Evolutionary conservation across 2,888 invertebrate species (phyloP).

Genomic region (Thelaira solivaga): DNA sequence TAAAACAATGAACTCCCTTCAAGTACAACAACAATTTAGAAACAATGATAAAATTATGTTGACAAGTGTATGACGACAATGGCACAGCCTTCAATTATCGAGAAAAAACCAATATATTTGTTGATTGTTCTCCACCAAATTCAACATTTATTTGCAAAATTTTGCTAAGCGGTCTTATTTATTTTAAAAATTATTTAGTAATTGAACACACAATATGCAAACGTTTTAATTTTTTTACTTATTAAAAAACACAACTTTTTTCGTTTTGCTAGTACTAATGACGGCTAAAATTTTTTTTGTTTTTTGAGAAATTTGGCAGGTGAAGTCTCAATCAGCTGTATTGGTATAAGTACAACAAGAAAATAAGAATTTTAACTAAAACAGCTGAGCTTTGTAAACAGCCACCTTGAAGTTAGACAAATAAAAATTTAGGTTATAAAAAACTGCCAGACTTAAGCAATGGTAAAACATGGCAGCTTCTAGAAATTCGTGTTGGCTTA

Average conservation of each 20-base stretch:
- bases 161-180: neutral
- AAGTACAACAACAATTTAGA: constrained; percentile 16
- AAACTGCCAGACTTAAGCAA: too few relatives aligned
- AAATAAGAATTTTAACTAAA: too few relatives aligned
- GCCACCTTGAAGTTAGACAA: neutral
- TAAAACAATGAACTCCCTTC: constrained; percentile 7
- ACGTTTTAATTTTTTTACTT: constrained; percentile 4
- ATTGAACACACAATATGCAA: constrained; percentile 30
- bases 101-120: constrained; percentile 40
- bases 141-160: neutral
- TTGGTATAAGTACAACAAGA: neutral
- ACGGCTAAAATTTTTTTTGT: constrained; percentile 27
- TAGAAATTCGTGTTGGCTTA: too few relatives aligned
- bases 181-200: constrained; percentile 12
- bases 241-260: constrained; percentile 32
- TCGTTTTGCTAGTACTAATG: constrained; percentile 34
- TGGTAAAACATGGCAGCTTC: too few relatives aligned
- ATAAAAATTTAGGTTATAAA: too few relatives aligned
- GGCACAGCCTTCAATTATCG: constrained; percentile 53
- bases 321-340: constrained; percentile 15
- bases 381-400: too few relatives aligned
- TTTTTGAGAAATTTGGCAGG: constrained; percentile 25
- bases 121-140: constrained; percentile 1
- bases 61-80: constrained; percentile 44
- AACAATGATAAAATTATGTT: constrained; percentile 37